Conservation (phyloP, 2,888 invertebrate species). For the Mimas tiliae region DNA sequence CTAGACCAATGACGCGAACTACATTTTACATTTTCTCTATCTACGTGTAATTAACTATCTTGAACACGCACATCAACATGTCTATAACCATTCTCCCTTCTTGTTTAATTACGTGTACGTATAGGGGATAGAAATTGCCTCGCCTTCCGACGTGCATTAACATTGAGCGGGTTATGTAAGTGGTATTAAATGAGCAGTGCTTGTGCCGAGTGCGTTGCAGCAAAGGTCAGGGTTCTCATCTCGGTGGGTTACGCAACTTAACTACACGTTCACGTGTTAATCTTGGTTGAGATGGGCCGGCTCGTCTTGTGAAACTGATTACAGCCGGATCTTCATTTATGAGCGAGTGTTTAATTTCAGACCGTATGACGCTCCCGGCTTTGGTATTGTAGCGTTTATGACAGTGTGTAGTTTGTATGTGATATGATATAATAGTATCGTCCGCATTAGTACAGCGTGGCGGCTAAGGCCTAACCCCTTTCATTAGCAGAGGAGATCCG, state of each 20-base stretch:
- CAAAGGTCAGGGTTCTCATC: constrained; percentile 60
- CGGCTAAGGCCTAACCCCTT: too few species aligned
- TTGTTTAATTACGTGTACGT: constrained; percentile 19
- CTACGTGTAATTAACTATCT: neutral
- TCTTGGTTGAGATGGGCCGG: constrained; percentile 1
- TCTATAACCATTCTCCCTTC: constrained; percentile 1
- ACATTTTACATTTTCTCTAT: neutral
- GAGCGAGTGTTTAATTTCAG: constrained; percentile 6
- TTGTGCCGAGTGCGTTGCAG: constrained; percentile 41
- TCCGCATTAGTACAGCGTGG: too few species aligned
- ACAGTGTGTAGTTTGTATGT: neutral
- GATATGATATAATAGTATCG: neutral
- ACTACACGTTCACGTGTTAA: constrained; percentile 24
- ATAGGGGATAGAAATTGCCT: constrained; percentile 13
- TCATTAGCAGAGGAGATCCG: too few species aligned
- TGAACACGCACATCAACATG: neutral
- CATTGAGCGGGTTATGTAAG: constrained; percentile 43
- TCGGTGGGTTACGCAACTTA: constrained; percentile 51
- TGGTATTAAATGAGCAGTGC: constrained; percentile 36
- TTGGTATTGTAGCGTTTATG: neutral
- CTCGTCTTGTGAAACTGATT: constrained; percentile 20
- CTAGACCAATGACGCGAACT: too few species aligned
- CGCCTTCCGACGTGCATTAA: constrained; percentile 16
- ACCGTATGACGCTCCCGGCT: neutral
- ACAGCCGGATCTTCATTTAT: constrained; percentile 12